Base-by-base conservation (phyloP, 2,113 vertebrate species). In the Stercorarius parasiticus region DNA sequence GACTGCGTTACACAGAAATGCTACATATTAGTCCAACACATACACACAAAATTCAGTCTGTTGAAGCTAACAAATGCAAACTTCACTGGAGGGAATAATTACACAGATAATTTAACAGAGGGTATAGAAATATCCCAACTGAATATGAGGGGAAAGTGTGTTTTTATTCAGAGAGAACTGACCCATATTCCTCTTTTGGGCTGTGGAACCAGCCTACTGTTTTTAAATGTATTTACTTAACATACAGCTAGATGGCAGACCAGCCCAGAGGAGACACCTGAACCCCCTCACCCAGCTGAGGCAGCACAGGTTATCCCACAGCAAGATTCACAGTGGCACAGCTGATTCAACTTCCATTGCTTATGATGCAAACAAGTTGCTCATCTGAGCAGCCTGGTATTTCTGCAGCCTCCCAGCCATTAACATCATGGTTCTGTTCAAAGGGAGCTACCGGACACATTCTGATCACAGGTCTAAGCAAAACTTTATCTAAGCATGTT, bases 1-100 rank as follows among this genome's bases (percentile, higher is more conserved):
- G 29, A 20, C 38, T 27, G 78, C 5, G 12, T 38, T 43, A 6
- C 45, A 26, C 30, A 22, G 38, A 53, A 26, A 14, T 2, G 5
- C 16, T 3, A 21, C 2, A 0, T 11, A 3, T 25, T 23, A 27
- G 27, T 7, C 26, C 42, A 50, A 30, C 26, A 45, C n/a, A 17
- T 5, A 20, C 22, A 11, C 16, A 15, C 27, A 15, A 43, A 42
- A 34, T 3, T 4, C 32, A n/a, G 23, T 3, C 72, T 42, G 32
- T 3, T 29, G 69, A 76, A 71, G 53, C 32, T 19, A 67, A 50
- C 4, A 32, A 12, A 70, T 11, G 22, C 34, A 50, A 36, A 45
- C 32, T 40, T 15, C 49, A 40, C 36, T 5, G 18, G 61, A 25
- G 43, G 43, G 38, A n/a, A 25, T 29, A 42, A 52, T 16, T 11